Percentiles rank a stretch among this genome's conserved stretches.
phyloP scores from a whole-genome alignment of 2,888 invertebrate species.

The Acanthococcus lagerstroemiae region DNA sequence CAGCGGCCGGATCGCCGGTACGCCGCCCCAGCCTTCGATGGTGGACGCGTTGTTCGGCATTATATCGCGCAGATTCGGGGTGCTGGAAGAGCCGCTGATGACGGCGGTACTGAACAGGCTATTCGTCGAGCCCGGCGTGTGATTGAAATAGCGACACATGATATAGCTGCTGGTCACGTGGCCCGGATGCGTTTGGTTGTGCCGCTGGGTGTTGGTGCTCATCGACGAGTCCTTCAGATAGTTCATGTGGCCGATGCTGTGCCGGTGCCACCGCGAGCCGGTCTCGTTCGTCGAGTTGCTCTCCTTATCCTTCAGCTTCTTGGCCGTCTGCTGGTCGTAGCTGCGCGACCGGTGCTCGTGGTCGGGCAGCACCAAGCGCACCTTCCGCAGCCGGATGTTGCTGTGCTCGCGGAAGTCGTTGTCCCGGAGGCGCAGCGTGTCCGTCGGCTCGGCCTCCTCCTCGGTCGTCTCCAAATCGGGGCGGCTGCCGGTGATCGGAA shows the following conservation, averaged over 20 bases:
- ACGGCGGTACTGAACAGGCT: constrained; percentile 93
- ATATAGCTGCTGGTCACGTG: constrained; percentile 18
- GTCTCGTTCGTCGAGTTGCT: background rate
- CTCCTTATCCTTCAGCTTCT: constrained; percentile 22
- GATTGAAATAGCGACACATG: constrained; percentile 19
- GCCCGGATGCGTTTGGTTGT: constrained; percentile 1
- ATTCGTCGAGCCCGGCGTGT: constrained; percentile 54
- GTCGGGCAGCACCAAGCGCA: constrained; percentile 29
- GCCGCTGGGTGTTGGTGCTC: constrained; percentile 35
- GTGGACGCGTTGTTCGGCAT: constrained; percentile 66
- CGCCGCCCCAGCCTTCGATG: constrained; percentile 78
- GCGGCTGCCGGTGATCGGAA: constrained; percentile 25
- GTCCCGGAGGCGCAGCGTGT: background rate
- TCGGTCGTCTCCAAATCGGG: constrained; percentile 1
- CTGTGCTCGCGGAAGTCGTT: constrained; percentile 7
- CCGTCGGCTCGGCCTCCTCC: constrained; percentile 3
- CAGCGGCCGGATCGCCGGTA: constrained; percentile 89
- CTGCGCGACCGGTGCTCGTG: constrained; percentile 55
- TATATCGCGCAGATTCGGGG: constrained; percentile 81
- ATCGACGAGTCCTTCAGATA: constrained; percentile 78
- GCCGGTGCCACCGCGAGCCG: constrained; percentile 63
- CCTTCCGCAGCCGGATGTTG: constrained; percentile 30
- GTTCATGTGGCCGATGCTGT: constrained; percentile 94
- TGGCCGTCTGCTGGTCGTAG: constrained; percentile 48
- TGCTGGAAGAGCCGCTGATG: constrained; percentile 86